A percentile compares a stretch with the other conserved stretches of the same genome.
Conservation (phyloP, 2,888 invertebrate genomes). For the Mesopsocus fuscifrons region DNA sequence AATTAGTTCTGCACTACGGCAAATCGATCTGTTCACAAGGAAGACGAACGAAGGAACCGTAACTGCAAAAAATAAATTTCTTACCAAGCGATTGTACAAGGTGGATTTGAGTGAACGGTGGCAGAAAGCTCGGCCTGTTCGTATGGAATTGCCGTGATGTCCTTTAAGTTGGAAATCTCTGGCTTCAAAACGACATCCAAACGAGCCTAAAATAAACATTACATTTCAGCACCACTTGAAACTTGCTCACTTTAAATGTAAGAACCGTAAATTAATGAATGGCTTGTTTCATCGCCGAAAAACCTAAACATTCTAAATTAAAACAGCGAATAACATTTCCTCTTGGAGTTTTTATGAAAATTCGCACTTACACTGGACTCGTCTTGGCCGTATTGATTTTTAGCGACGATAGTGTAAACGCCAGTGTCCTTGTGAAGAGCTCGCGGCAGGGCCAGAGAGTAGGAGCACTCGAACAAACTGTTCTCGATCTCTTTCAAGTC, state of each 20-base stretch:
- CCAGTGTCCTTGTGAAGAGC: conserved; percentile 62
- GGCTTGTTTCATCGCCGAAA: too few relatives aligned
- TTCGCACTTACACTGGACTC: conserved; percentile 43
- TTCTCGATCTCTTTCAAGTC: conserved; percentile 49
- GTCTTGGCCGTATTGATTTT: conserved; percentile 62
- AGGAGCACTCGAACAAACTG: conserved; percentile 62
- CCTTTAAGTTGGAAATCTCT: conserved; percentile 55
- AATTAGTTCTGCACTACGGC: too few relatives aligned
- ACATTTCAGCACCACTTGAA: background rate
- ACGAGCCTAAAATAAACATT: conserved; percentile 28
- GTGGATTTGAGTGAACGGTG: conserved; percentile 72
- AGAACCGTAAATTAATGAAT: too few relatives aligned
- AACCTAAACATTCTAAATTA: too few relatives aligned
- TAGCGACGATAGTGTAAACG: conserved; percentile 56
- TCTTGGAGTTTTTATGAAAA: too few relatives aligned
- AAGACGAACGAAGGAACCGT: too few relatives aligned
- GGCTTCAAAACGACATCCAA: conserved; percentile 63
- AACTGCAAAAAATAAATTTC: too few relatives aligned
- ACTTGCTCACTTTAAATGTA: too few relatives aligned
- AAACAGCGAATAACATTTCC: too few relatives aligned
- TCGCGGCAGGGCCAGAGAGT: conserved; percentile 54
- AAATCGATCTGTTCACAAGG: too few relatives aligned
- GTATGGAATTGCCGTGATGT: conserved; percentile 52
- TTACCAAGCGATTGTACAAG: conserved; percentile 71
- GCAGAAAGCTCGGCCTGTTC: conserved; percentile 63